Conservation (phyloP, 2,797 vertebrate species). For the Esox masquinongy region DNA sequence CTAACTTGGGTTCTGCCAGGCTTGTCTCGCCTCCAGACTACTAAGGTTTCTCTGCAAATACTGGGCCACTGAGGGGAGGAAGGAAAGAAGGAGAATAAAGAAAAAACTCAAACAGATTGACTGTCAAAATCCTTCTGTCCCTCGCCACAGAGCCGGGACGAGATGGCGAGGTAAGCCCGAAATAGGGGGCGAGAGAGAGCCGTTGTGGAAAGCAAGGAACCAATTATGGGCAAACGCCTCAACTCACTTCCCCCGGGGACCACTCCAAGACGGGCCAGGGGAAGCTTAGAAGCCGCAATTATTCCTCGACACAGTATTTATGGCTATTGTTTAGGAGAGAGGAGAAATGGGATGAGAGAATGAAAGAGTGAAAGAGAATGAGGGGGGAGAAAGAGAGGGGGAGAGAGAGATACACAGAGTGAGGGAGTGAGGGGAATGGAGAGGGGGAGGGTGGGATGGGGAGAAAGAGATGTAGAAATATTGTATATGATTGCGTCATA, state of each 20-base stretch:
- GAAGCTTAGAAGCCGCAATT: constrained; percentile 31
- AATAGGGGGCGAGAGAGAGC: constrained; percentile 8
- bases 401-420: too few relatives aligned
- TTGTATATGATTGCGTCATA: not conserved
- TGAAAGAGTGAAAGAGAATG: not conserved
- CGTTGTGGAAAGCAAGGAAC: constrained; percentile 37
- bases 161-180: not conserved
- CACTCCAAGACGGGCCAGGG: constrained; percentile 28
- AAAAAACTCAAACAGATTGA: not conserved
- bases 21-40: not conserved
- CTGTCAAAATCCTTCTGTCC: not conserved
- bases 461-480: too few relatives aligned
- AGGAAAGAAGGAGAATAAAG: not conserved
- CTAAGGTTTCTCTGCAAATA: not conserved
- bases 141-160: not conserved
- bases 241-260: constrained; percentile 31
- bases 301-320: constrained; percentile 31
- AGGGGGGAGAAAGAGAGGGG: too few relatives aligned
- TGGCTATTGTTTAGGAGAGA: constrained; percentile 1
- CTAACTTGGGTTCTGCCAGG: not conserved
- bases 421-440: not conserved
- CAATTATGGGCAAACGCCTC: constrained; percentile 39
- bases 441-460: not conserved
- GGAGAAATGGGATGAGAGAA: not conserved
- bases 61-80: not conserved